These are phyloP conservation scores for Dinocampus coccinellae DNA, from an alignment of 2,888 invertebrate genomes.

Conservation along the genomic window DNA sequence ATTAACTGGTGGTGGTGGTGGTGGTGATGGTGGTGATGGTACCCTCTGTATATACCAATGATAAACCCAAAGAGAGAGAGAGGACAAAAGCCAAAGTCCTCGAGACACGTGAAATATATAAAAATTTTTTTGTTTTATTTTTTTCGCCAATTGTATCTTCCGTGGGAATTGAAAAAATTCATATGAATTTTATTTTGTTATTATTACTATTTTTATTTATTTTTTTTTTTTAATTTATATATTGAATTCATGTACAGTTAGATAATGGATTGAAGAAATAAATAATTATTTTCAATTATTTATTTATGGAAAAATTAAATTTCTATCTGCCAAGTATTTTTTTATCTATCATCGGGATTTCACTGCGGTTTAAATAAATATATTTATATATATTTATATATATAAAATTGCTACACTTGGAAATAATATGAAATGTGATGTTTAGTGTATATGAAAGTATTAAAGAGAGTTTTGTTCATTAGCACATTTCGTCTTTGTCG, in stretches of 20 bases:
- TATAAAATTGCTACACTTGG: not conserved
- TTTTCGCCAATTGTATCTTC: not conserved
- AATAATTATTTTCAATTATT: not conserved
- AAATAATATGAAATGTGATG: not conserved
- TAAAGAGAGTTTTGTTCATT: slow-evolving; percentile 58
- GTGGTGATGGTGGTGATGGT: no score
- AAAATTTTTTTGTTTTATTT: no score
- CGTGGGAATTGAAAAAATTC: not conserved
- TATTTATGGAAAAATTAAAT: not conserved
- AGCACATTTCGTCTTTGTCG: slow-evolving; percentile 45
- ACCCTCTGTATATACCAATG: slow-evolving; percentile 2
- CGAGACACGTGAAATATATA: slow-evolving; percentile 7
- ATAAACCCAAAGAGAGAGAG: not conserved
- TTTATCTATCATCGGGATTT: not conserved
- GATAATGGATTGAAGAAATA: not conserved
- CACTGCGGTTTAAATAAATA: not conserved
- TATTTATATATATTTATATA: not conserved
- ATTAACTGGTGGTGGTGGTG: no score
- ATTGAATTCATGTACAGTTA: not conserved
- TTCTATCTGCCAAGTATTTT: not conserved
- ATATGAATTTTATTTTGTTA: not conserved
- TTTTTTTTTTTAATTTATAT: not conserved
- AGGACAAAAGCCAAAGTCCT: slow-evolving; percentile 32
- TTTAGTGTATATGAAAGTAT: not conserved
- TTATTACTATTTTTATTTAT: no score